Conservation (phyloP, 2,888 invertebrate species). For the Auanema sp. region DNA sequence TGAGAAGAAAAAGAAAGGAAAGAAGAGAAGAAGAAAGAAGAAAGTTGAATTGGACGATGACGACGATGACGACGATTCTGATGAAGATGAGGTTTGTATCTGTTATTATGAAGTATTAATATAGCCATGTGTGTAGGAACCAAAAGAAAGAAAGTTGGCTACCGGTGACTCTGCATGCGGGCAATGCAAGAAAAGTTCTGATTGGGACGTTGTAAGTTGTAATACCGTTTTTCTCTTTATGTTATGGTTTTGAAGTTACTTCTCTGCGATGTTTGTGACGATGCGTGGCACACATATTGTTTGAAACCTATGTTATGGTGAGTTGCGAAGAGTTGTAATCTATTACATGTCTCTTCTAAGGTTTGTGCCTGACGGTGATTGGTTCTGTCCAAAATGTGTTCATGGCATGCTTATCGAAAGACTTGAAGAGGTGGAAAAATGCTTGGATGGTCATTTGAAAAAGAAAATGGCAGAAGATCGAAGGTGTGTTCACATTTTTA, state of each 20-base stretch:
- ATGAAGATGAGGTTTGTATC: slow-evolving; percentile 23
- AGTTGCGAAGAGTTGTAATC: neutral
- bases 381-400: slow-evolving; percentile 96
- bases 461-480: slow-evolving; percentile 76
- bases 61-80: slow-evolving; percentile 31
- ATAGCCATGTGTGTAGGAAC: slow-evolving; percentile 49
- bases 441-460: slow-evolving; percentile 64
- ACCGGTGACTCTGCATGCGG: slow-evolving; percentile 79
- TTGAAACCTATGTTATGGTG: slow-evolving; percentile 84
- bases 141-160: slow-evolving; percentile 60
- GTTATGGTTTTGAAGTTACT: slow-evolving; percentile 74
- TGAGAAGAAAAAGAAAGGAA: slow-evolving; percentile 21
- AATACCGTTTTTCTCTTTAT: neutral
- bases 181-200: slow-evolving; percentile 85
- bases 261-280: slow-evolving; percentile 89
- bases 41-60: slow-evolving; percentile 30
- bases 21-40: slow-evolving; percentile 37
- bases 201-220: slow-evolving; percentile 79
- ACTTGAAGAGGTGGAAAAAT: slow-evolving; percentile 73
- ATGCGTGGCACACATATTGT: slow-evolving; percentile 95
- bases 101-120: neutral
- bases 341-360: slow-evolving; percentile 6
- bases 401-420: slow-evolving; percentile 79
- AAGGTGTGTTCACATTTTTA: slow-evolving; percentile 64
- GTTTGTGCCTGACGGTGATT: slow-evolving; percentile 91